These are phyloP conservation scores for Betta splendens DNA, from an alignment of 2,797 vertebrate species.

Conservation along the genomic window DNA sequence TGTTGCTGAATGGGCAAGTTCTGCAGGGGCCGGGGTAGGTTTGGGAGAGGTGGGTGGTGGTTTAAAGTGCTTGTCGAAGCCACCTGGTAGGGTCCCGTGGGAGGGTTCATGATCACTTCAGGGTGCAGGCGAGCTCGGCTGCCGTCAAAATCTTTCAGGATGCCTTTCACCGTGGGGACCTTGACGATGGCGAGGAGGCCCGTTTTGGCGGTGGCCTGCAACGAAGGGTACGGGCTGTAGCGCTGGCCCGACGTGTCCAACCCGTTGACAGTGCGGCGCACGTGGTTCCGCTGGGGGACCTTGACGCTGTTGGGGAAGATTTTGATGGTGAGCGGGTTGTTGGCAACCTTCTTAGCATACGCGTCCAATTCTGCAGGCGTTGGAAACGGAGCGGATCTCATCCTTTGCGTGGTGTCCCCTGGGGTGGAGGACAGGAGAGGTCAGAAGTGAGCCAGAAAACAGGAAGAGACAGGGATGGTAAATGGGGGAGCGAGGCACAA, in stretches of 20 bases:
- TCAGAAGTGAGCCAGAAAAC: slow-evolving; percentile 26
- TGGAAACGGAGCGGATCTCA: slow-evolving; percentile 99
- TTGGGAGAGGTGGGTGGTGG: slow-evolving; percentile 83
- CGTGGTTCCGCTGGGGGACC: slow-evolving; percentile 98
- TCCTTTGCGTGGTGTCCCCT: slow-evolving; percentile 99
- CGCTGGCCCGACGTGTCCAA: slow-evolving; percentile 96
- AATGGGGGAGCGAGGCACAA: slow-evolving; percentile 24
- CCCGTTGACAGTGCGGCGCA: slow-evolving; percentile 98
- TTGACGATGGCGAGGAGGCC: slow-evolving; percentile 97
- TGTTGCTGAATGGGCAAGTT: slow-evolving; percentile 85
- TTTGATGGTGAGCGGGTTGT: slow-evolving; percentile 98
- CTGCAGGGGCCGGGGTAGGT: slow-evolving; percentile 78
- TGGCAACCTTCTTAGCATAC: slow-evolving; percentile 99
- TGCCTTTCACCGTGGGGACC: slow-evolving; percentile 89
- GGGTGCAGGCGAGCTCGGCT: slow-evolving; percentile 91
- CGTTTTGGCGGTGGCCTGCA: slow-evolving; percentile 91
- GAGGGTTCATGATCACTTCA: slow-evolving; percentile 94
- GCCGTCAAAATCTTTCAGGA: slow-evolving; percentile 97
- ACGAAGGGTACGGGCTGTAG: slow-evolving; percentile 97
- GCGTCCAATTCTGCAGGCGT: slow-evolving; percentile 99
- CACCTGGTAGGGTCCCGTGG: slow-evolving; percentile 85
- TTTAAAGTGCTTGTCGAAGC: slow-evolving; percentile 99
- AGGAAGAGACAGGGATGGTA: slow-evolving; percentile 17
- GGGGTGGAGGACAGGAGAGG: slow-evolving; percentile 58
- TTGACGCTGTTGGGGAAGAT: slow-evolving; percentile 99